phyloP scores from a whole-genome alignment of 1,140 invertebrate genomes.

The Calliopsis andreniformis region DNA sequence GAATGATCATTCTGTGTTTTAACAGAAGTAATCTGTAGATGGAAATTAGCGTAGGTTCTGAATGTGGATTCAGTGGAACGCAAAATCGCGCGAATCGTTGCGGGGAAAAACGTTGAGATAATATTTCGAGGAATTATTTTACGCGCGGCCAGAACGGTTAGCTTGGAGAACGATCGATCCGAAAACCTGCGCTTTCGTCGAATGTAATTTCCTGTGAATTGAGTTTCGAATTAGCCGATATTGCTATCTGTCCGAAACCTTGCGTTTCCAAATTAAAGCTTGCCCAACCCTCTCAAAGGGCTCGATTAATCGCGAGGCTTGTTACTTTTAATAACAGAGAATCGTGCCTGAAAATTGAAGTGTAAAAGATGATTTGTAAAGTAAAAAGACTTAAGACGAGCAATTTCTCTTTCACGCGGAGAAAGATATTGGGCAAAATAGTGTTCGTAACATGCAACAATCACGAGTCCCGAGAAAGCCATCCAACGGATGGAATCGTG shows the following conservation, averaged over 20 bases:
- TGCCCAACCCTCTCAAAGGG: not conserved
- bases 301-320: not conserved
- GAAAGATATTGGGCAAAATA: not conserved
- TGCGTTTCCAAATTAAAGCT: constrained; percentile 18
- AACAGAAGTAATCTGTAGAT: not conserved
- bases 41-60: not conserved
- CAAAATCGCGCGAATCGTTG: not conserved
- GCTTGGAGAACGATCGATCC: constrained; percentile 13
- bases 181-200: constrained; percentile 2
- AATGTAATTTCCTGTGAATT: constrained; percentile 31
- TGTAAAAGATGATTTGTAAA: too few species aligned
- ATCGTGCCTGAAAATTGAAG: too few species aligned
- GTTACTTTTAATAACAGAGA: too few species aligned
- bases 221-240: constrained; percentile 29
- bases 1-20: too few species aligned
- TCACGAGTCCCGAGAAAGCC: constrained; percentile 7
- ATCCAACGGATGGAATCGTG: constrained; percentile 45
- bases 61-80: not conserved
- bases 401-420: too few species aligned
- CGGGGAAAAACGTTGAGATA: not conserved
- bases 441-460: constrained; percentile 9
- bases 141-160: not conserved
- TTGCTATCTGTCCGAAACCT: constrained; percentile 12
- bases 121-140: constrained; percentile 25
- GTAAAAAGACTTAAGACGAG: not conserved